Percentiles rank a stretch among this genome's conserved stretches.
These are phyloP conservation scores for Achatina immaculata DNA, from an alignment of 1,140 invertebrate species.

Conservation along the genomic window DNA sequence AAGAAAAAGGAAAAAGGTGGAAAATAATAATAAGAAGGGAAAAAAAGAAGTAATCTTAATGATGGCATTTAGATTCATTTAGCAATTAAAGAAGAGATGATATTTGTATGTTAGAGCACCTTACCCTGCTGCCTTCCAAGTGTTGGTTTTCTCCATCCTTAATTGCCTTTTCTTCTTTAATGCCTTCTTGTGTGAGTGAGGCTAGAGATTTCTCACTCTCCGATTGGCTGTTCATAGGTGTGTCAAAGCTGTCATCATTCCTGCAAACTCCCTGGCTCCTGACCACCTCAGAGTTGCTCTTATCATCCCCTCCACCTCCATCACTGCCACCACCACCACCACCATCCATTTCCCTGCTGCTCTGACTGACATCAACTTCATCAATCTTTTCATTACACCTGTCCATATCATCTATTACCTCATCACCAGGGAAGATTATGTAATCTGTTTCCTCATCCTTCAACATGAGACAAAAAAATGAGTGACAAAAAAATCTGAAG, in stretches of 20 bases:
- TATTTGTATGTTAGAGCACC: too few species aligned
- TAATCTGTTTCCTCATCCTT: slow-evolving; percentile 58
- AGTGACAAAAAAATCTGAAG: too few species aligned
- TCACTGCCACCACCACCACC: too few species aligned
- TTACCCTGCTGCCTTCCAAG: too few species aligned
- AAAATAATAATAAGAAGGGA: too few species aligned
- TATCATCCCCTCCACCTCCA: too few species aligned
- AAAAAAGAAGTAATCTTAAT: too few species aligned
- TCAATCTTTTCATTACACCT: not conserved
- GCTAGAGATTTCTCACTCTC: slow-evolving; percentile 18
- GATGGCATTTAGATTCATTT: too few species aligned
- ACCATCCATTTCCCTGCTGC: not conserved
- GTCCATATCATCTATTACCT: slow-evolving; percentile 5
- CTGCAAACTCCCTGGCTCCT: slow-evolving; percentile 9
- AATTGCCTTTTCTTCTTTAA: not conserved
- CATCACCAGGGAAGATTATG: slow-evolving; percentile 44
- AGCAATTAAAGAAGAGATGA: too few species aligned
- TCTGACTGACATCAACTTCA: slow-evolving; percentile 4
- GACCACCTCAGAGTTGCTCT: not conserved
- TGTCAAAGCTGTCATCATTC: slow-evolving; percentile 28
- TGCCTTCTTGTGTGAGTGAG: not conserved
- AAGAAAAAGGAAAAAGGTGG: too few species aligned
- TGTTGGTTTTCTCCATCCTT: not conserved
- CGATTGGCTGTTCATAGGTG: slow-evolving; percentile 23
- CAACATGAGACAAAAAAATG: too few species aligned